Percentiles rank a stretch among this genome's conserved stretches.
phyloP scores from a whole-genome alignment of 2,113 vertebrate genomes.

The Triplophysa dalaica region DNA sequence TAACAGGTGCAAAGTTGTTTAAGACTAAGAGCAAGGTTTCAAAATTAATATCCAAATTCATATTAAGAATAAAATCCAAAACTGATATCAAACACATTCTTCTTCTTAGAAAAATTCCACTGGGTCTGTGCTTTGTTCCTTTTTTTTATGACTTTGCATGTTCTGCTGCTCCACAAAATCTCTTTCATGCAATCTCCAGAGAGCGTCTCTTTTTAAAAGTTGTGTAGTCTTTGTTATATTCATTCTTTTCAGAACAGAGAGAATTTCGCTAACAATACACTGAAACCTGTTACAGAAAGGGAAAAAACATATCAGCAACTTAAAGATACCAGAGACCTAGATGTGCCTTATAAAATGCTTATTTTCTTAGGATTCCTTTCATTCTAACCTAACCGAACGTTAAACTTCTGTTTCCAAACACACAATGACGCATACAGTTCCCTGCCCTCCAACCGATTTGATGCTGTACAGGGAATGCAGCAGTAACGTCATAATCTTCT shows the following conservation, averaged over 20 bases:
- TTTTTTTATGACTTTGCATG: background rate
- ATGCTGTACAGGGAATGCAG: slow-evolving; percentile 65
- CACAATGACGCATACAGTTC: slow-evolving; percentile 57
- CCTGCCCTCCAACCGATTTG: slow-evolving; percentile 69
- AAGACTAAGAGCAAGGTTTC: background rate
- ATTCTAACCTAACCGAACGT: slow-evolving; percentile 12
- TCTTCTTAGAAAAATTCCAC: background rate
- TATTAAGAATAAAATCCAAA: no score
- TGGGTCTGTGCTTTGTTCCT: background rate
- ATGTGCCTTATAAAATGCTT: slow-evolving; percentile 54
- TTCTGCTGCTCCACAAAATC: slow-evolving; percentile 47
- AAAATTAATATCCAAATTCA: no score
- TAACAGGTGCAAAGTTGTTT: no score
- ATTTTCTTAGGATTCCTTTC: slow-evolving; percentile 15
- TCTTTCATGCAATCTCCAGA: slow-evolving; percentile 49
- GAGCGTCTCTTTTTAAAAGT: slow-evolving; percentile 66
- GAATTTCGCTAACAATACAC: slow-evolving; percentile 60
- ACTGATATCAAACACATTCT: no score
- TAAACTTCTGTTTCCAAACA: slow-evolving; percentile 11
- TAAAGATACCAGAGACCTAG: slow-evolving; percentile 49
- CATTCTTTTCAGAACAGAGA: slow-evolving; percentile 44
- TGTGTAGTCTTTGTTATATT: slow-evolving; percentile 45
- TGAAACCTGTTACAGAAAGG: slow-evolving; percentile 55
- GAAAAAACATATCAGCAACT: slow-evolving; percentile 61
- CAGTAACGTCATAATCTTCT: slow-evolving; percentile 70